Base-by-base conservation (phyloP, 1,140 invertebrate species). In the Himalopsyche phryganea region DNA sequence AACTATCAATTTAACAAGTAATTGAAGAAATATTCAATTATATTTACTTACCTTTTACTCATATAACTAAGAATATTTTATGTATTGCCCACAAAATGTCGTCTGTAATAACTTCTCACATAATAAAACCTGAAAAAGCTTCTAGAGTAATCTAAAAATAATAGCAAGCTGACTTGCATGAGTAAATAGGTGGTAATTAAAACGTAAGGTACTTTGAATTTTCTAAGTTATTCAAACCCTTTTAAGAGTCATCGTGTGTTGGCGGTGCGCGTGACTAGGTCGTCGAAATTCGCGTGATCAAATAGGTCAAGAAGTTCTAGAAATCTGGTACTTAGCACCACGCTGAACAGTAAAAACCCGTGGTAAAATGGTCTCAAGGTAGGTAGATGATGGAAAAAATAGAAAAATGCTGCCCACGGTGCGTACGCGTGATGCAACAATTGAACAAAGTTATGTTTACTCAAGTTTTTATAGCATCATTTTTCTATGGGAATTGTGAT, bases 241-340 rank as follows among this genome's bases (percentile, higher is more conserved):
- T 46, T 54, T 54, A 19, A 33, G 51, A 54, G 51, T 35, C 6
- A 19, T 17, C 9, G 32, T 52, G 50, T 40, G 23, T 18, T 17
- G 35, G 49, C 23, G 33, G 15, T 28, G 46, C 46, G 53, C 53
- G 36, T 56, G 53, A 56, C 53, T 50, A 32, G 58, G 36, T 48
- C 49, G 48, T 40, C n/a, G 50, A 63, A 45, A 63, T 63, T 63
- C 42, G 61, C 61, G 61, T 63, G 61, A 63, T 55, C 61, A 63
- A 63, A 48, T 63, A 44, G 61, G 61, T 63, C 61, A 63, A 59
- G 61, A 50, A 36, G 46, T 58, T 58, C 54, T 53, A 63, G 51
- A 58, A 55, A 63, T 63, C 50, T 35, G 48, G 44, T 51, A 44
- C 45, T 46, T 51, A 40, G 33, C 32, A 19, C 58, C 44, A 28